Evolutionary conservation across 92 coral and sea anemone genomes (phyloP), one percentile per base, ranked within the genome.

Genomic region (Paramuricea clavata): DNA sequence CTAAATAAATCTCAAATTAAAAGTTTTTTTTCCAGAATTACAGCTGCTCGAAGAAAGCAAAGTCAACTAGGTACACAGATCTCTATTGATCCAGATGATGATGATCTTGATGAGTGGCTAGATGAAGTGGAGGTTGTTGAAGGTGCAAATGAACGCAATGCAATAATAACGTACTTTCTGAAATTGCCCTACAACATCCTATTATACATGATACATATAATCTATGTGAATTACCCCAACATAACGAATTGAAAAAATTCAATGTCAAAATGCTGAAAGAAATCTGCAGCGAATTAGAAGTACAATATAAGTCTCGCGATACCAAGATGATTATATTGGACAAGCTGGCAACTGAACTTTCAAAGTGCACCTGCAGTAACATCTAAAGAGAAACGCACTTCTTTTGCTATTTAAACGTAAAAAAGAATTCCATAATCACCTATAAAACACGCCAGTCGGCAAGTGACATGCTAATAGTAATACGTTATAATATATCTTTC

Each of bases 1-100:
- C 54, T 92, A 61, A 81, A 90, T 42, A 81, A 86, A 34, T 88
- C 72, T 62, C 90, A 89, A 69, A 68, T 92, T 30, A 85, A 86
- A 62, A 88, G 90, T 57, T 88, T 78, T 62, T 86, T 88, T 75
- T 65, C 87, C 43, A 83, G 92, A 62, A 86, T 88, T 78, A 89
- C 91, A 68, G 83, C 92, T 13, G 43, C 6, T 25, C 44, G 81
- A 43, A 78, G 90, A 74, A 68, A 47, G 50, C 42, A 80, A 36
- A 69, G 54, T 4, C 44, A 39, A 39, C 44, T 39, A 39, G 44
- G 44, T 39, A 39, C 44, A 39, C 44, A 39, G 5, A 39, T 39
- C 44, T 39, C 10, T 39, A 39, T 39, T 52, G 22, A 31, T 47
- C 62, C 33, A 23, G 59, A 56, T 76, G 60, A 85, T 75, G 83